Base-by-base conservation (phyloP, 1,140 invertebrate species). In the Orius insidiosus region DNA sequence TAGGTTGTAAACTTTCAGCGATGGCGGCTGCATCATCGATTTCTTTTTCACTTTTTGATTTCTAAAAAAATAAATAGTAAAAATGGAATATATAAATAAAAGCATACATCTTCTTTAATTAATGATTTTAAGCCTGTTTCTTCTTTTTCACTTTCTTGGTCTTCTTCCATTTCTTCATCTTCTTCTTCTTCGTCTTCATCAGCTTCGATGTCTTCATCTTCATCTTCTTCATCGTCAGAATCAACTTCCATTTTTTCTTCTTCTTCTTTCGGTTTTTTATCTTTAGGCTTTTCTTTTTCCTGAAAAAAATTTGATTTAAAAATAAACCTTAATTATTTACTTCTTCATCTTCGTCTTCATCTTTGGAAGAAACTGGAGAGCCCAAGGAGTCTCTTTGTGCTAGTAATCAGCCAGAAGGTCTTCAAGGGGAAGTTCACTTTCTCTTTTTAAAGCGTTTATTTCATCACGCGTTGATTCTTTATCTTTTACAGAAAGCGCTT, bases 1-100 rank as follows among this genome's bases (percentile, higher is more conserved):
- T 98, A 1, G 95, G 95, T 66, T 98, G 93, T 57, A 98, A 82
- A 60, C 88, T 86, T 63, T 95, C 85, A 39, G 94, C 94, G 47
- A 94, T 72, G 45, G 86, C 86, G 37, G 94, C 89, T 40, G 92
- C 92, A 65, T 94, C 86, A 58, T 83, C 80, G 55, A 83, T 78
- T 65, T 81, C 76, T 57, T 76, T 68, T 16, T 68, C 65, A 7
- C 24, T 24, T 24, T 45, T 69, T 68, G 69, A 75, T 71, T 59
- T 58, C 59, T 62, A 58, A 68, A 6, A 47, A 58, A 57, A 9
- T 1, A n/a, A 5, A 46, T 48, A 49, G 43, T 43, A 45, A 44
- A 35, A 51, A 53, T 46, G 52, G 37, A 9, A 47, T 50, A 46
- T 39, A 45, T 3, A 36, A 36, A 36, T 13, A 13, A 11, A 11